These are phyloP conservation scores for Umimayanthus chanpuru DNA, from an alignment of 92 coral and sea anemone genomes.

Conservation along the genomic window DNA sequence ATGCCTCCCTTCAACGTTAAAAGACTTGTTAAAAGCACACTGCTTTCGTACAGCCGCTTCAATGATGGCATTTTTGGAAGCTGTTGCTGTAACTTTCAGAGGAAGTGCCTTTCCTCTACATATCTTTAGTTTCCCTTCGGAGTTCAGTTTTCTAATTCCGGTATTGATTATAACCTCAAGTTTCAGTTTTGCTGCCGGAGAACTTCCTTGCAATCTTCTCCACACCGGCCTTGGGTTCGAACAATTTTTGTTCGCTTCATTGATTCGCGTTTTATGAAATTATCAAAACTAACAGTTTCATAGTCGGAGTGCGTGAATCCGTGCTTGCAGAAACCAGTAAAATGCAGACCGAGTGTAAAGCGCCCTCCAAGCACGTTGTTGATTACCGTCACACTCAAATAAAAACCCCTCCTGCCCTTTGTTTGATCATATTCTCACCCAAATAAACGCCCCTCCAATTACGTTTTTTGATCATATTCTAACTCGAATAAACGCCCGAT, in stretches of 20 bases:
- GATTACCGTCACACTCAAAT: too few species aligned
- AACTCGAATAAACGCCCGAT: too few species aligned
- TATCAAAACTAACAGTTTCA: neutral
- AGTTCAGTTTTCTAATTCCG: slow-evolving; percentile 16
- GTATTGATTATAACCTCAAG: slow-evolving; percentile 5
- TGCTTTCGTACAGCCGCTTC: slow-evolving; percentile 40
- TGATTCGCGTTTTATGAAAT: neutral
- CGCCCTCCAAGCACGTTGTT: too few species aligned
- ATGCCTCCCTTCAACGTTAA: neutral
- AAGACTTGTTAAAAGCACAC: slow-evolving; percentile 29
- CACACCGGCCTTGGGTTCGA: slow-evolving; percentile 23
- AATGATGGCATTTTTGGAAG: slow-evolving; percentile 30
- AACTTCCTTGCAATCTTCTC: too few species aligned
- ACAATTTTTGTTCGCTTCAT: too few species aligned
- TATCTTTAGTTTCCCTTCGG: slow-evolving; percentile 25
- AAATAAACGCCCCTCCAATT: too few species aligned
- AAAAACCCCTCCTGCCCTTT: too few species aligned
- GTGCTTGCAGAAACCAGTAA: too few species aligned
- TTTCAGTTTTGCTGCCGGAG: neutral
- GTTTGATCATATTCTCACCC: too few species aligned
- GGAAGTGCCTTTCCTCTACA: slow-evolving; percentile 36
- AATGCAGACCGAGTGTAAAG: too few species aligned
- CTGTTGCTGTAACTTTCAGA: slow-evolving; percentile 16
- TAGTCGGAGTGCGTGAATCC: neutral
- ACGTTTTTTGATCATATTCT: too few species aligned